Conservation (phyloP, 2,113 vertebrate species). For the Anguilla rostrata region DNA sequence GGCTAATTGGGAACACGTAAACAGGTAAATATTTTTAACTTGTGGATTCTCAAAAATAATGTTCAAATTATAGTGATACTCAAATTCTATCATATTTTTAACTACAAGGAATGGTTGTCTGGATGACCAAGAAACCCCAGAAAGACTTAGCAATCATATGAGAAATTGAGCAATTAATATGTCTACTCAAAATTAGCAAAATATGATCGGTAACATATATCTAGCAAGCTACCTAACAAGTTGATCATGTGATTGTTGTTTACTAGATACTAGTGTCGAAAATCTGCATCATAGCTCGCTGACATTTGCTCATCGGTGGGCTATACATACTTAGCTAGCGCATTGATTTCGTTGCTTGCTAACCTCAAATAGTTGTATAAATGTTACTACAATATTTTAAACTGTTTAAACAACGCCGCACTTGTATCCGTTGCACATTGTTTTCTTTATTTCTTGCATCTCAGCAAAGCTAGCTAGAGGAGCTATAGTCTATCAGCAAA, state of each 20-base stretch:
- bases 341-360: background rate
- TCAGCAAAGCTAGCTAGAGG: background rate
- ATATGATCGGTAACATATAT: background rate
- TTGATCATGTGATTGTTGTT: background rate
- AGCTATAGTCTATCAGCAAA: background rate
- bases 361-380: background rate
- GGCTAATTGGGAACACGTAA: conserved; percentile 45
- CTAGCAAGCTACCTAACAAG: background rate
- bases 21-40: conserved; percentile 49
- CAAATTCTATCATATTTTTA: background rate
- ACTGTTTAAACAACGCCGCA: background rate
- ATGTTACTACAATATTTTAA: background rate
- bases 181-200: background rate
- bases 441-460: background rate
- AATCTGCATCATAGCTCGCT: background rate
- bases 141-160: background rate
- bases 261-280: background rate
- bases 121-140: background rate
- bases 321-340: background rate
- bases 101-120: background rate
- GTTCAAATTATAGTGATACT: rapidly evolving
- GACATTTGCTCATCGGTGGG: background rate
- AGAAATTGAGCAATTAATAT: background rate
- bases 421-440: background rate
- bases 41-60: rapidly evolving